Conservation (phyloP, 2,113 vertebrate genomes). For the Raja brachyura region DNA sequence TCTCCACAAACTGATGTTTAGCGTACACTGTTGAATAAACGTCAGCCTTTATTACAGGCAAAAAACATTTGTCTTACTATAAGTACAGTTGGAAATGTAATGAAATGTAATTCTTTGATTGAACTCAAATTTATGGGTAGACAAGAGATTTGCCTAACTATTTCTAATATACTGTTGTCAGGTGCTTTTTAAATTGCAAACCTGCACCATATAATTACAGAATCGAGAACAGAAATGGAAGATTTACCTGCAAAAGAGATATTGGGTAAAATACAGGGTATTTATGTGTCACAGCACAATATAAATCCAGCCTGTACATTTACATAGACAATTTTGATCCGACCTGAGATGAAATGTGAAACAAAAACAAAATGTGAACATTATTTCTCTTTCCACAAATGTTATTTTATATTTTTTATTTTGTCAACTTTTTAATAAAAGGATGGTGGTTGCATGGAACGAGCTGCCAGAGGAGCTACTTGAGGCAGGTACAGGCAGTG, state of each 20-base stretch:
- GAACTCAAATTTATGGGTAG: neutral
- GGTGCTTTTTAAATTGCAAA: neutral
- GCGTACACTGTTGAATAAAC: neutral
- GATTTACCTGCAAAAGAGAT: neutral
- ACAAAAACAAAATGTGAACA: too few relatives aligned
- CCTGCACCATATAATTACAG: neutral
- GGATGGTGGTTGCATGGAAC: too few relatives aligned
- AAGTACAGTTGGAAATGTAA: neutral
- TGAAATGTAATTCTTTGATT: neutral
- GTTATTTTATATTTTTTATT: too few relatives aligned
- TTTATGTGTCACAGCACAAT: neutral
- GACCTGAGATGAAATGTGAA: neutral
- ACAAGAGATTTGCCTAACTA: neutral
- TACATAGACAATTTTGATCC: neutral
- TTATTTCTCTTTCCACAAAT: too few relatives aligned
- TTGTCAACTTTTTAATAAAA: too few relatives aligned
- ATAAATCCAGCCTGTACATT: neutral
- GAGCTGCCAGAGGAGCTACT: too few relatives aligned
- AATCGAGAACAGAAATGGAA: neutral
- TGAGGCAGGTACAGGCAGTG: too few relatives aligned
- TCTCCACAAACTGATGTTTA: neutral
- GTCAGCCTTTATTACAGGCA: neutral
- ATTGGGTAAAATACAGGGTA: neutral
- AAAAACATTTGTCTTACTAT: neutral
- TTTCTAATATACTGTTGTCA: neutral